Conservation (phyloP, 2,113 vertebrate species). For the Leucosticte australis region DNA sequence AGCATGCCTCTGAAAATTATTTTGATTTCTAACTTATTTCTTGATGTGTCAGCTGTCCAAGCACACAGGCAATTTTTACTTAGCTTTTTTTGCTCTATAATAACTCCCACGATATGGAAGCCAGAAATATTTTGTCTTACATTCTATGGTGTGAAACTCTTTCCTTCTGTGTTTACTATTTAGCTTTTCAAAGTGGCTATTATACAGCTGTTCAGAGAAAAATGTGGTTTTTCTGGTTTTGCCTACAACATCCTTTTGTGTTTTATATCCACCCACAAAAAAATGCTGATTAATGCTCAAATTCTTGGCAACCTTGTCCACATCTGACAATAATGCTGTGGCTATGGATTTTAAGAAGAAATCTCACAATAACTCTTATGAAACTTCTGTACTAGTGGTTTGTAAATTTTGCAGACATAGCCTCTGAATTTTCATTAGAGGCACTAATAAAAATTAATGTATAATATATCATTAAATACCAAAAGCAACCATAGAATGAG, state of each 20-base stretch:
- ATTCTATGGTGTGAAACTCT: background rate
- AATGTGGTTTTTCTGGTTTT: conserved; percentile 45
- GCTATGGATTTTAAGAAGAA: background rate
- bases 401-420: background rate
- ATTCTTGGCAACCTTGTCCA: conserved; percentile 30
- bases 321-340: background rate
- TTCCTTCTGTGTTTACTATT: conserved; percentile 49
- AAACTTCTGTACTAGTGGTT: background rate
- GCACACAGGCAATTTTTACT: conserved; percentile 9
- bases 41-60: conserved; percentile 27
- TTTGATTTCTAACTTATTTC: conserved; percentile 17
- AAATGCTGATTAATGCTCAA: conserved; percentile 31
- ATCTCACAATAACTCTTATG: background rate
- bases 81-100: conserved; percentile 24
- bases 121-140: conserved; percentile 63
- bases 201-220: conserved; percentile 47
- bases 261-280: conserved; percentile 40
- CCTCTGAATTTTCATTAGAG: background rate
- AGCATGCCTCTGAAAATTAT: background rate
- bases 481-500: background rate
- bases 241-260: conserved; percentile 37
- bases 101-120: conserved; percentile 60
- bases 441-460: background rate
- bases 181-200: conserved; percentile 43
- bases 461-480: background rate